phyloP scores from a whole-genome alignment of 2,888 invertebrate genomes.

The Drosophila neotestacea region DNA sequence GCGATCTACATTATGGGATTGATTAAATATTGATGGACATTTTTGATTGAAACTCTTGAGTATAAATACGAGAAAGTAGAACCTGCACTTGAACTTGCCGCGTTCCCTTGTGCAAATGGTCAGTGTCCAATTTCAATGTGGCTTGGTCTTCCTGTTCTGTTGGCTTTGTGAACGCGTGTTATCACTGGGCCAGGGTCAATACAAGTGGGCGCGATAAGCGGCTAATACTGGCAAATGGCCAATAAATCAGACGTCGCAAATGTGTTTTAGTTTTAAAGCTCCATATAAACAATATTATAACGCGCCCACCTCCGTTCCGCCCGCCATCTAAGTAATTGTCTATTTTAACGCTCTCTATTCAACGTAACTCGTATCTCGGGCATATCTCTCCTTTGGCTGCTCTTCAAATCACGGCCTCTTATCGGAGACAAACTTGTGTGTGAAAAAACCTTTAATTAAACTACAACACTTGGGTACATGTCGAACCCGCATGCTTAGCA shows the following conservation, averaged over 20 bases:
- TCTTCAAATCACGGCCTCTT: constrained; percentile 52
- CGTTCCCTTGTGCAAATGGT: constrained; percentile 31
- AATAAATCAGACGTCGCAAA: constrained; percentile 59
- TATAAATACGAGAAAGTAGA: not conserved
- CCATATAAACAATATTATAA: constrained; percentile 7
- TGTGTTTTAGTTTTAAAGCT: constrained; percentile 30
- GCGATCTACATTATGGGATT: not conserved
- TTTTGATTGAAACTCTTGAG: not conserved
- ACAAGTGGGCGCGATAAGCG: constrained; percentile 52
- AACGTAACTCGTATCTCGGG: constrained; percentile 7
- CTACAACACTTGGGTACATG: constrained; percentile 51
- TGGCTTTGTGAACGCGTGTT: constrained; percentile 14
- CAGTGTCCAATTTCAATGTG: constrained; percentile 27
- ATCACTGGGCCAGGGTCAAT: constrained; percentile 62
- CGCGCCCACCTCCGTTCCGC: not conserved
- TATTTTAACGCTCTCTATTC: constrained; percentile 19
- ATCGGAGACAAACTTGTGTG: constrained; percentile 33
- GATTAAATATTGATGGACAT: constrained; percentile 5
- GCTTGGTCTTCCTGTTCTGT: constrained; percentile 46
- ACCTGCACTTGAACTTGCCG: constrained; percentile 49
- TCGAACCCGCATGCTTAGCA: constrained; percentile 26
- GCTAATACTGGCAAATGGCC: constrained; percentile 36
- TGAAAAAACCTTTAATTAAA: constrained; percentile 54
- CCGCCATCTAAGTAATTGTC: constrained; percentile 12
- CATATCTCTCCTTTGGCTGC: constrained; percentile 9